Evolutionary conservation across 2,888 invertebrate species (phyloP).

Genomic region (Phaonia tiefii): DNA sequence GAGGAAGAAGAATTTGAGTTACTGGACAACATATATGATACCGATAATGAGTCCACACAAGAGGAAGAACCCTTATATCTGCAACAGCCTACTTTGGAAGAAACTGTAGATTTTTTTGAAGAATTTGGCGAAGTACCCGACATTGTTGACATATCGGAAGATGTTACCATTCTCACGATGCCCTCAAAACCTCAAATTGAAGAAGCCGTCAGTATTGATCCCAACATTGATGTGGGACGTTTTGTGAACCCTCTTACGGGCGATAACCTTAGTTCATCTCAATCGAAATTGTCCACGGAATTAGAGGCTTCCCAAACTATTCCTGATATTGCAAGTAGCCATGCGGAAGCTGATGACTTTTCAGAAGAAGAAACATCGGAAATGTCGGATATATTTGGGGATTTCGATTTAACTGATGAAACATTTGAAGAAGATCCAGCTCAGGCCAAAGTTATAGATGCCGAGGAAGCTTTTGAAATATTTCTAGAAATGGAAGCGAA

Average conservation of each 20-base stretch:
- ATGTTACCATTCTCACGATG: slow-evolving; percentile 22
- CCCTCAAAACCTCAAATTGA: not conserved
- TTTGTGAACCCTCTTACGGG: slow-evolving; percentile 69
- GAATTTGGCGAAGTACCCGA: slow-evolving; percentile 68
- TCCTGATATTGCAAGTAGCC: not conserved
- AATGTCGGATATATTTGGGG: not conserved
- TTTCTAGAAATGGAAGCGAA: slow-evolving; percentile 55
- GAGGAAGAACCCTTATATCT: slow-evolving; percentile 42
- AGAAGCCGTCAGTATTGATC: not conserved
- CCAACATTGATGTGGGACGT: slow-evolving; percentile 42
- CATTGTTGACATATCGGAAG: slow-evolving; percentile 64
- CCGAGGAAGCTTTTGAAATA: slow-evolving; percentile 46
- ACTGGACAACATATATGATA: slow-evolving; percentile 6
- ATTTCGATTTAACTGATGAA: not conserved
- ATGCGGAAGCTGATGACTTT: not conserved
- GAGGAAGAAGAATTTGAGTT: slow-evolving; percentile 3
- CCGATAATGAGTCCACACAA: slow-evolving; percentile 19
- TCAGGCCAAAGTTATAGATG: fast-evolving
- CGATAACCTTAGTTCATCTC: not conserved
- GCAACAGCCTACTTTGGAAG: not conserved
- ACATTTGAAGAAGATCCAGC: slow-evolving; percentile 32
- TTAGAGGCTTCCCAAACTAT: not conserved
- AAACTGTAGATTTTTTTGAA: slow-evolving; percentile 67
- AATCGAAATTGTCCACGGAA: not conserved
- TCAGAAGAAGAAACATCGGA: not conserved